phyloP scores from a whole-genome alignment of 2,797 vertebrate species.

The Phrynocephalus guinanensis region DNA sequence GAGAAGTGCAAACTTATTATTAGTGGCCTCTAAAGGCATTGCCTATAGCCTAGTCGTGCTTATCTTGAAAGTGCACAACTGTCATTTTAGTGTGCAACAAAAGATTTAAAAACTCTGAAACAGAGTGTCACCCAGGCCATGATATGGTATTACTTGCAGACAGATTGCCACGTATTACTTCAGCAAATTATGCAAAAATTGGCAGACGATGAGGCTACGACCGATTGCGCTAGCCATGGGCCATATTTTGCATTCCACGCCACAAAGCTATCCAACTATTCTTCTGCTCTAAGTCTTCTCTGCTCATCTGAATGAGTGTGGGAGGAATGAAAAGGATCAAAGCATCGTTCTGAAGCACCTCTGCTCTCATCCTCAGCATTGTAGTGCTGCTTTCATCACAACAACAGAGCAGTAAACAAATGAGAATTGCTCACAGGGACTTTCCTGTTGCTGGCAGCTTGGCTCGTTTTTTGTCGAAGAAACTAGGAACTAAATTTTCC shows the following conservation, averaged over 20 bases:
- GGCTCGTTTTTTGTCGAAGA: neutral
- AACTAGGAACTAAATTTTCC: neutral
- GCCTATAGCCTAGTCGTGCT: too few species aligned
- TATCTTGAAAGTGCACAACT: too few species aligned
- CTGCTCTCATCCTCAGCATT: neutral
- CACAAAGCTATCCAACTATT: neutral
- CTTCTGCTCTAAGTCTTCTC: slow-evolving; percentile 30
- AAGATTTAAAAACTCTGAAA: neutral
- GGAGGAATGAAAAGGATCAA: slow-evolving; percentile 19
- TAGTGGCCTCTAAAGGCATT: too few species aligned
- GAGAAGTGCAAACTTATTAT: neutral
- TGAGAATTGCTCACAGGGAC: neutral
- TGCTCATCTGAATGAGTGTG: fast-evolving
- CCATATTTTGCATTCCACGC: neutral
- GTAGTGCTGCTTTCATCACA: neutral
- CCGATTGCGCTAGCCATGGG: neutral
- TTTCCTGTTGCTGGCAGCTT: neutral
- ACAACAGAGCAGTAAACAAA: neutral
- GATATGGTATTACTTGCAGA: neutral
- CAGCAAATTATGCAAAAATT: slow-evolving; percentile 9
- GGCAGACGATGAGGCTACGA: neutral
- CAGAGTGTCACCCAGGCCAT: neutral
- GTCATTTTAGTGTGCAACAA: neutral
- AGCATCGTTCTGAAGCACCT: neutral
- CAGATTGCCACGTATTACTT: neutral